Conservation (phyloP, 2,888 invertebrate genomes). For the Idaea dimidiata region DNA sequence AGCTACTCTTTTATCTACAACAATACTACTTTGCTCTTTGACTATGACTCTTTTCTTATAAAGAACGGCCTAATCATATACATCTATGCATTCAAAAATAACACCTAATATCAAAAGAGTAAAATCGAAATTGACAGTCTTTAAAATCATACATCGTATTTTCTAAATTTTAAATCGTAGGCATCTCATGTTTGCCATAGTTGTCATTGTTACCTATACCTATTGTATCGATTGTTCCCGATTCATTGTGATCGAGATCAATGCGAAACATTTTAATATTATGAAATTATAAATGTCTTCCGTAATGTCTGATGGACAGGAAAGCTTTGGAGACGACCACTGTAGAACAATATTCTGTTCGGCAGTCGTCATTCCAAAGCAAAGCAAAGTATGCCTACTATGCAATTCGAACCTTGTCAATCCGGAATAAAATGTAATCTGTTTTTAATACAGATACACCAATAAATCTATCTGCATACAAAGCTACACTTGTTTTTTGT, state of each 20-base stretch:
- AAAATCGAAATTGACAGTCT: conserved; percentile 15
- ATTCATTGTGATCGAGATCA: conserved; percentile 65
- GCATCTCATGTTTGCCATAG: conserved; percentile 77
- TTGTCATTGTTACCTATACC: conserved; percentile 79
- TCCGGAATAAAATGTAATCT: too few relatives aligned
- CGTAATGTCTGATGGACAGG: conserved; percentile 47
- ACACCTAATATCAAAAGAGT: conserved; percentile 6
- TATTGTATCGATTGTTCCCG: conserved; percentile 72
- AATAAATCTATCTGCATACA: too few relatives aligned
- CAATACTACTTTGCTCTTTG: conserved; percentile 73
- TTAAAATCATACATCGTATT: conserved; percentile 33
- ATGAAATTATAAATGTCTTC: conserved; percentile 80
- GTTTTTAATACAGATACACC: too few relatives aligned
- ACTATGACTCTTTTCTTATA: conserved; percentile 46
- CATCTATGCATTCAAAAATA: conserved; percentile 17
- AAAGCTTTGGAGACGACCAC: conserved; percentile 28
- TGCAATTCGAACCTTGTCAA: too few relatives aligned
- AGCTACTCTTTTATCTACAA: conserved; percentile 73
- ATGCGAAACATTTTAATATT: conserved; percentile 81
- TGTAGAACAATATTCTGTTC: not conserved
- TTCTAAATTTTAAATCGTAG: conserved; percentile 29
- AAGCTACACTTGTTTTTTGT: too few relatives aligned
- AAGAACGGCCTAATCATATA: conserved; percentile 17
- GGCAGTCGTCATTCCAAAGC: too few relatives aligned
- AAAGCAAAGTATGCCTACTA: too few relatives aligned